Base-by-base conservation (phyloP, 2,888 invertebrate species). In the Cataglyphis livida region DNA sequence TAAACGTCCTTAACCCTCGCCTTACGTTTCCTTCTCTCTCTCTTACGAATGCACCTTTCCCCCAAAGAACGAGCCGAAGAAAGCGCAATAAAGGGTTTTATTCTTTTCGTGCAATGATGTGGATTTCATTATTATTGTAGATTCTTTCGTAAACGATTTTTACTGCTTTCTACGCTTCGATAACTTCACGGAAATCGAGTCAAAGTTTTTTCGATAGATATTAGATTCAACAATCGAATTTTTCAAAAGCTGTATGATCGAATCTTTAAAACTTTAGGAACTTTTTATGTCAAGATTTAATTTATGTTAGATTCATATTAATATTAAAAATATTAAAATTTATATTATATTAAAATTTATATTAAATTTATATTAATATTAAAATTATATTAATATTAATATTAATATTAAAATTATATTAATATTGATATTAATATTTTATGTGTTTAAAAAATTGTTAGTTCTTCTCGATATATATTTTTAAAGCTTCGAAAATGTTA, bases 1-100 rank as follows among this genome's bases (percentile, higher is more conserved):
- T 21, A 78, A 78, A 70, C 32, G 32, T 78, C 70, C 57, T 41
- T 41, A 68, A 59, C 70, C 41, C 70, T 44, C 41, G 57, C 28
- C 15, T 68, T n/a, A 12, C n/a, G 15, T 21, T 21, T 76, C 12
- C 59, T 1, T 32, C 65, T 21, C 10, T 21, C 10, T 41, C 15
- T 44, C 6, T 35, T 18, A n/a, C 9, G 12, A 32, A 61, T 10
- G n/a, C 5, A n/a, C n/a, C 18, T 5, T n/a, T 28, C n/a, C 32
- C 10, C 10, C 65, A 25, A 32, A 18, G 18, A 35, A 48, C 7
- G 32, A n/a, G 28, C 21, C 3, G 7, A 28, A 44, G 44, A 68
- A 68, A 51, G 51, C 25, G n/a, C 51, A 12, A n/a, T 18, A n/a
- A 41, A 54, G 15, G 12, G n/a, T n/a, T 15, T 35, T 25, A 21